Base-by-base conservation (phyloP, 2,113 vertebrate genomes). In the Paraplagusia blochii region DNA sequence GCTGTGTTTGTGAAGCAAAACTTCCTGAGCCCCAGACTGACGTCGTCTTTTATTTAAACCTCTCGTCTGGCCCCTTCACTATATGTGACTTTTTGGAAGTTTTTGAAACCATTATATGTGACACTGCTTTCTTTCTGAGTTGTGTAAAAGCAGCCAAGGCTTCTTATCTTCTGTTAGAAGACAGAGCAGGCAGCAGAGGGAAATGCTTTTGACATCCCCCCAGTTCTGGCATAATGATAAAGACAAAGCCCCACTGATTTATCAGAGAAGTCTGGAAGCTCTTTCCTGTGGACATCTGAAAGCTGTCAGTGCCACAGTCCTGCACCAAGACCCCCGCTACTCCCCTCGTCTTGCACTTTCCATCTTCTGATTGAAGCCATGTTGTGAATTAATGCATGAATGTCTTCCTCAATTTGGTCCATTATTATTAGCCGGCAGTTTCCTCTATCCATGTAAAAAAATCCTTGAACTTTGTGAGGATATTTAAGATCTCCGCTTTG, bases 131-230 rank as follows among this genome's bases (percentile, higher is more conserved):
- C 34, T 49, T 70, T 76, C 22, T 51, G 18, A 5, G 50, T 59
- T 44, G 29, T 19, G 38, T 38, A 33, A 53, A 52, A 56, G 29
- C 46, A 59, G 44, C 59, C 12, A 9, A 16, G 6, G 6, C 74
- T 29, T 29, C 22, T 83, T 78, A 78, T 84, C 79, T 69, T 40
- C 59, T 60, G 63, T 56, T 64, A 60, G 39, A 61, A 76, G 68
- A 61, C 66, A 68, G 68, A 51, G 11, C 45, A 44, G 57, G 48
- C 71, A 33, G 53, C 72, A 73, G 43, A 40, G 57, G 43, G 44
- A 60, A 51, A 51, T 17, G 10, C 49, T 62, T 29, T 53, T 71
- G 74, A 57, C 69, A 42, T 7, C 55, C 8, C 8, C 52, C 60
- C 54, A 19, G 49, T 56, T 74, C 72, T 22, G 3, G 50, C 63